Conservation (phyloP, 64 coral and sea anemone genomes). For the Dendronephthya gigantea region DNA sequence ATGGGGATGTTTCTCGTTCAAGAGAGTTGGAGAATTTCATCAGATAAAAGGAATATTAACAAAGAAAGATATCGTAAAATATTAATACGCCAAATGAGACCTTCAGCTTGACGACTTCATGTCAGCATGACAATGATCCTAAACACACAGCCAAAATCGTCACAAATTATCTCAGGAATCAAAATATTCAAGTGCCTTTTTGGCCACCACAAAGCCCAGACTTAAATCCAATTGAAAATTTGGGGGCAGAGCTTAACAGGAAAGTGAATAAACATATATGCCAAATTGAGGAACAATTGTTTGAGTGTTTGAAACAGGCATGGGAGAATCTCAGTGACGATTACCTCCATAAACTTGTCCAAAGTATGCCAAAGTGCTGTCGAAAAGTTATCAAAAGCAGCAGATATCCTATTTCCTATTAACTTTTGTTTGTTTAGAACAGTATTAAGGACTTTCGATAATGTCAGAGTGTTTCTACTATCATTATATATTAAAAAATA, state of each 20-base stretch:
- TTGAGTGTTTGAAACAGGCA: conserved; percentile 11
- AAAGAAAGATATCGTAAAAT: too few relatives aligned
- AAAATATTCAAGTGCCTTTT: conserved; percentile 25
- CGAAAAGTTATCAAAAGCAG: too few relatives aligned
- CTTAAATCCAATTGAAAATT: conserved; percentile 35
- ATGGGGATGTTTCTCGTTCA: conserved; percentile 18
- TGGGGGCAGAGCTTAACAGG: conserved; percentile 18
- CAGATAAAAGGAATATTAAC: conserved; percentile 16
- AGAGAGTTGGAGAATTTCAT: conserved; percentile 9
- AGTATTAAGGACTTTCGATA: too few relatives aligned
- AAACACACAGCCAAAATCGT: background rate
- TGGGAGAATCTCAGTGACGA: conserved; percentile 24
- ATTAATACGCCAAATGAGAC: too few relatives aligned
- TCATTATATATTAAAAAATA: too few relatives aligned
- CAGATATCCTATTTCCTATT: too few relatives aligned
- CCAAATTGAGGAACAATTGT: conserved; percentile 21
- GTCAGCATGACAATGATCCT: too few relatives aligned
- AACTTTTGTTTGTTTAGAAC: too few relatives aligned
- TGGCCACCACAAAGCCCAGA: conserved; percentile 33
- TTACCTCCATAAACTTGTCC: too few relatives aligned
- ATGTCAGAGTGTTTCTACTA: too few relatives aligned
- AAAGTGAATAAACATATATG: conserved; percentile 20
- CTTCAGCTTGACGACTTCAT: too few relatives aligned
- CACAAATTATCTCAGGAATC: conserved; percentile 11
- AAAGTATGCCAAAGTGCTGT: too few relatives aligned